Percentiles rank a stretch among this genome's conserved stretches.
phyloP scores from a whole-genome alignment of 2,888 invertebrate species.

The Platerodrilus igneus region DNA sequence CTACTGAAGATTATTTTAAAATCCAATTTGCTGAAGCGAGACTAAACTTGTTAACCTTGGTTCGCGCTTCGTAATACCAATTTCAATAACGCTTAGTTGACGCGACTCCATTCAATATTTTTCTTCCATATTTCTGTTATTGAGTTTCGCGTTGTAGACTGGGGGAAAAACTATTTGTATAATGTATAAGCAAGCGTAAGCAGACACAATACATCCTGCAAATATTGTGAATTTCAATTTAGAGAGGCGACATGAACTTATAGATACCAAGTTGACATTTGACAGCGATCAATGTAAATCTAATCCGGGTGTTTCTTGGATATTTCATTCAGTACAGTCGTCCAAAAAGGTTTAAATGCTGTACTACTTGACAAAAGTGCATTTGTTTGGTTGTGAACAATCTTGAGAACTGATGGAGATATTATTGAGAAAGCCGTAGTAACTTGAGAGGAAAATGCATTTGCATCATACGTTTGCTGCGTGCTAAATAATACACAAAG shows the following conservation, averaged over 20 bases:
- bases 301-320: constrained; percentile 27
- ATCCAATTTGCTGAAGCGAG: constrained; percentile 18
- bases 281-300: constrained; percentile 31
- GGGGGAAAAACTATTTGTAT: constrained; percentile 4
- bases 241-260: constrained; percentile 19
- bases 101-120: not conserved
- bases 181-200: constrained; percentile 9
- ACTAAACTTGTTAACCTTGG: constrained; percentile 25
- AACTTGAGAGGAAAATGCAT: no score
- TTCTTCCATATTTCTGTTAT: not conserved
- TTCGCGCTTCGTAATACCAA: not conserved
- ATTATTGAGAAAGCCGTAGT: no score
- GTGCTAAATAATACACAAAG: no score
- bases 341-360: not conserved
- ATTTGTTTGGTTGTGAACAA: no score
- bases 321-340: constrained; percentile 12
- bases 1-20: constrained; percentile 16
- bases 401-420: no score
- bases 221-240: constrained; percentile 21
- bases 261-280: constrained; percentile 31
- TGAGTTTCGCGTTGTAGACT: constrained; percentile 3
- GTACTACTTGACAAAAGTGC: no score
- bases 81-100: no score
- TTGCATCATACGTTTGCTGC: no score
- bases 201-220: constrained; percentile 10